Base-by-base conservation (phyloP, 1,140 invertebrate genomes). In the Habropoda laboriosa region DNA sequence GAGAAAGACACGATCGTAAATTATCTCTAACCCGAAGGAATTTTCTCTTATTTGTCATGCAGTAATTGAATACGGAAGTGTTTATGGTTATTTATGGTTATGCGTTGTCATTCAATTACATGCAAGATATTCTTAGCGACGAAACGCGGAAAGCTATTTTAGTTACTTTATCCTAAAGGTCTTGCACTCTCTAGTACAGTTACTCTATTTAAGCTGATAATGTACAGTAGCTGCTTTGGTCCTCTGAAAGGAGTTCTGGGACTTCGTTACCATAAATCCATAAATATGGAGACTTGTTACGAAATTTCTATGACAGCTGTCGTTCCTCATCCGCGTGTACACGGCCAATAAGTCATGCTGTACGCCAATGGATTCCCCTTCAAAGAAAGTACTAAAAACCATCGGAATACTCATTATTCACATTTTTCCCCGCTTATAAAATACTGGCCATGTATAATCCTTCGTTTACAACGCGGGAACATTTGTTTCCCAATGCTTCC, bases 271-370 rank as follows among this genome's bases (percentile, higher is more conserved):
- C 53, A 72, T 60, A 60, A 72, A 72, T 32, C 27, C 70, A 72
- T 72, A 73, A 73, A 49, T 63, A 63, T 49, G 57, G 30, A 38
- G 51, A 35, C 57, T 73, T 32, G 57, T 63, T 73, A 51, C 42
- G n/a, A 21, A 63, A 63, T 63, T 51, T 35, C 49, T 30, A 24
- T 38, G 24, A 51, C 32, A n/a, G 18, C 58, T 63, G 18, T 18
- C 16, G 42, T 72, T 72, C 55, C 1, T n/a, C 53, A 13, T 27
- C n/a, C n/a, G n/a, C n/a, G 30, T 7, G 6, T 32, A n/a, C 57
- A 18, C 10, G 27, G 12, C 57, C 18, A 21, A 40, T 21, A 42
- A 72, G n/a, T n/a, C n/a, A n/a, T n/a, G n/a, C n/a, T 42, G 30
- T 24, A 47, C 35, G n/a, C n/a, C n/a, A n/a, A n/a, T n/a, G n/a